Base-by-base conservation (phyloP, 30 jellyfish, hydroid and myxozoan species). In the Nemopilema nomurai region DNA sequence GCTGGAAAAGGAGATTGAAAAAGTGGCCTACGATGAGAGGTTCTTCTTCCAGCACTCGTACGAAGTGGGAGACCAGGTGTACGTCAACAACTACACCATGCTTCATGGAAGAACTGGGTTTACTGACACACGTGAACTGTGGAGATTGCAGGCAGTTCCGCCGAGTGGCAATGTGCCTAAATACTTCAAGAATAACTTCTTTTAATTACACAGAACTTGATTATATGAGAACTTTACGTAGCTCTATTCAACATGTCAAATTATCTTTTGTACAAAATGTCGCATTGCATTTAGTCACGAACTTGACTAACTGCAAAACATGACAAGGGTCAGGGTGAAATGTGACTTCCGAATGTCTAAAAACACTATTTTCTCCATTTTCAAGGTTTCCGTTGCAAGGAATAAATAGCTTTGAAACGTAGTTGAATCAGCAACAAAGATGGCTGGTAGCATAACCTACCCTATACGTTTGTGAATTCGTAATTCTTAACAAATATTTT, bases 71-170 rank as follows among this genome's bases (percentile, higher is more conserved):
- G 92, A 83, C 53, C 92, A 71, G 80, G 92, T 57, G 4, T 83
- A 62, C 63, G 92, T 83, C 13, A 83, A 83, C 67, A 83, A 83
- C 68, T 72, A 83, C 41, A 83, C 92, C 1, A 72, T 68, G 28
- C 85, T 83, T n/a, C 92, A 83, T 65, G 92, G 92, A 18, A 53
- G 92, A 21, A 63, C 51, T 28, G 92, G 73, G 18, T 83, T 83
- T 53, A 0, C 72, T 24, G 74, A 72, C 28, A 20, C 24, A 64
- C 70, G 92, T 30, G 92, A 83, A 31, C 49, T 83, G 32, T 83
- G 92, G 92, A 83, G 92, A 73, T 4, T 82, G 51, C 91, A 83
- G 33, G 85, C 92, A 18, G 28, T 83, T 22, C 92, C 92, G 30
- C 81, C 71, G 28, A 71, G 86, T 32, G 73, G 71, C 71, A 83